These are phyloP conservation scores for Notarius lentiginosus DNA, from an alignment of 2,113 vertebrate genomes.

Conservation along the genomic window DNA sequence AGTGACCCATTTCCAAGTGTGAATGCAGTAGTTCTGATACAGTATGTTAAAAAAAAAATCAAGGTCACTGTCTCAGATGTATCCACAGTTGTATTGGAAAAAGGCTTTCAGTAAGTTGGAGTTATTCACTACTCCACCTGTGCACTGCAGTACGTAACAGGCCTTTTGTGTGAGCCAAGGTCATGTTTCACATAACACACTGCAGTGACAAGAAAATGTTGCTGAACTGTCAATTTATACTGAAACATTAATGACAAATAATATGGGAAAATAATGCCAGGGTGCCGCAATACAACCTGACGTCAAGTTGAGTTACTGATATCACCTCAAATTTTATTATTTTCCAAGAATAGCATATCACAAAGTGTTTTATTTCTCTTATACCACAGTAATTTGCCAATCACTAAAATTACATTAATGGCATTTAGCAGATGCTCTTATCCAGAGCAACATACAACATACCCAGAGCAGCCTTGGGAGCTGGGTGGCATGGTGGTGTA, in stretches of 20 bases:
- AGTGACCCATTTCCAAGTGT: slow-evolving; percentile 26
- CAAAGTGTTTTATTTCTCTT: background rate
- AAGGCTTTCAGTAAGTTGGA: background rate
- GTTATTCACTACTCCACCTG: background rate
- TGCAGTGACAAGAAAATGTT: background rate
- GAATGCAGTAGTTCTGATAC: slow-evolving; percentile 18
- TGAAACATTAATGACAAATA: background rate
- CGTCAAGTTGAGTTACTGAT: background rate
- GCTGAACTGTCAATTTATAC: background rate
- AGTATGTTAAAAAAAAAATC: background rate
- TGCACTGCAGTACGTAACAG: background rate
- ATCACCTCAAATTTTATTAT: background rate
- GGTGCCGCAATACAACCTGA: background rate
- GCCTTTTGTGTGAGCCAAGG: background rate
- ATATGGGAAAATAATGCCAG: background rate
- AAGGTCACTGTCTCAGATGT: background rate
- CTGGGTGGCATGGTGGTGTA: no score
- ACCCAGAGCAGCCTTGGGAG: no score
- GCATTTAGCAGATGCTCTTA: no score
- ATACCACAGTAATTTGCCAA: background rate
- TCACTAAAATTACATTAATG: background rate
- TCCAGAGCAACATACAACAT: no score
- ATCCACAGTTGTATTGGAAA: background rate
- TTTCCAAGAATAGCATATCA: background rate
- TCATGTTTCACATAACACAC: slow-evolving; percentile 13